These are phyloP conservation scores for Acanthopagrus latus DNA, from an alignment of 2,797 vertebrate genomes.

Conservation along the genomic window DNA sequence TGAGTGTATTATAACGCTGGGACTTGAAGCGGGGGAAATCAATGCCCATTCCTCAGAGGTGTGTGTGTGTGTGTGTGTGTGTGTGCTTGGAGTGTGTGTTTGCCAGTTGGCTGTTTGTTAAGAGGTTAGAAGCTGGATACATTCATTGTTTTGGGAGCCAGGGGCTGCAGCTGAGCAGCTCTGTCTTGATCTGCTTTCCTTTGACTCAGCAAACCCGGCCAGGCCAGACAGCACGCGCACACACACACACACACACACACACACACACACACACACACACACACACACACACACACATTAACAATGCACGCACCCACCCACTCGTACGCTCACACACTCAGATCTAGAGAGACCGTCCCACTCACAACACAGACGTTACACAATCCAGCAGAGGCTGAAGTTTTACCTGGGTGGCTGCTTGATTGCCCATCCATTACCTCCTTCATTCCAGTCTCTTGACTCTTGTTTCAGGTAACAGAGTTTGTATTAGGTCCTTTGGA, in stretches of 20 bases:
- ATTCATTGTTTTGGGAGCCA: conserved; percentile 77
- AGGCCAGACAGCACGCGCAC: conserved; percentile 48
- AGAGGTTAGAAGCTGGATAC: conserved; percentile 70
- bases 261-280: conserved; percentile 14
- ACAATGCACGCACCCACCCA: conserved; percentile 37
- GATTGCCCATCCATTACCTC: conserved; percentile 47
- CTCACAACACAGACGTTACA: conserved; percentile 56
- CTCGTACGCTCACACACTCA: conserved; percentile 26
- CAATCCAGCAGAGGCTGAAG: conserved; percentile 55
- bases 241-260: conserved; percentile 16
- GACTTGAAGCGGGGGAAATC: conserved; percentile 76
- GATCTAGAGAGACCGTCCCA: conserved; percentile 54
- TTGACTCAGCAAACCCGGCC: conserved; percentile 78
- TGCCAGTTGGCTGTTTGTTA: conserved; percentile 70
- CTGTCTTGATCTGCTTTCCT: conserved; percentile 77
- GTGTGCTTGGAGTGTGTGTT: conserved; percentile 38
- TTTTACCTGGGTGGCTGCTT: conserved; percentile 46
- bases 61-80: conserved; percentile 28
- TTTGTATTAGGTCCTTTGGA: conserved; percentile 23
- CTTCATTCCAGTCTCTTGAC: conserved; percentile 23
- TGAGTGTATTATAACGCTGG: conserved; percentile 72
- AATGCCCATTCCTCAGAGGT: conserved; percentile 71
- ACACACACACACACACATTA: conserved; percentile 10
- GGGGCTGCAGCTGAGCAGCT: conserved; percentile 68
- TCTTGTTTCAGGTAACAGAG: conserved; percentile 12